Percentiles rank a stretch among this genome's conserved stretches.
Conservation (phyloP, 1,140 invertebrate species). For the Alviniconcha marisindica region DNA sequence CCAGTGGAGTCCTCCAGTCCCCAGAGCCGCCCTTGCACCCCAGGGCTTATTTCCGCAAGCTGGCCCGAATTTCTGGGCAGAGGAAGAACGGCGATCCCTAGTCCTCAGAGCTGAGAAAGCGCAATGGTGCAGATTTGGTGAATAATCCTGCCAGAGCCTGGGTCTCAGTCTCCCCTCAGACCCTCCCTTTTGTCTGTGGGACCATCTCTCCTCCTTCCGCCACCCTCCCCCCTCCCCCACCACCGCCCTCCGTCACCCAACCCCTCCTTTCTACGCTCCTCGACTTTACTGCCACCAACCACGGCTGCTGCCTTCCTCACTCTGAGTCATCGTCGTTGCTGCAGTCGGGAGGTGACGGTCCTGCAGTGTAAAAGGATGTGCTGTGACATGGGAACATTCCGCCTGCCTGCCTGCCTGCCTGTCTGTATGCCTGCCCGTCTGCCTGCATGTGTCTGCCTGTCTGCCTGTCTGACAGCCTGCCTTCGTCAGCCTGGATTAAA, state of each 20-base stretch:
- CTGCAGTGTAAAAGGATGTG: no score
- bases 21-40: neutral
- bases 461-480: no score
- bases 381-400: no score
- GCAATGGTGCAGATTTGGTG: slow-evolving; percentile 33
- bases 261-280: no score
- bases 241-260: no score
- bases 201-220: neutral
- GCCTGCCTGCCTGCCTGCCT: no score
- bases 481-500: no score
- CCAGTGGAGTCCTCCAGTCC: neutral
- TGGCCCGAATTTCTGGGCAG: slow-evolving; percentile 12
- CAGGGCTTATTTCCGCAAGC: slow-evolving; percentile 35
- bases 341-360: no score
- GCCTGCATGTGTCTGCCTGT: no score
- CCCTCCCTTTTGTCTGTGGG: slow-evolving; percentile 8
- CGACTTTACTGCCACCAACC: no score
- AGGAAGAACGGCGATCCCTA: neutral
- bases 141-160: slow-evolving; percentile 30
- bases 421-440: no score
- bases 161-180: neutral
- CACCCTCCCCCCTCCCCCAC: neutral
- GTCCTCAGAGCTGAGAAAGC: neutral
- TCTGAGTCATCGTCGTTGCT: slow-evolving; percentile 5
- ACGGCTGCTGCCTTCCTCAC: neutral